A percentile compares a stretch with the other conserved stretches of the same genome.
phyloP scores from a whole-genome alignment of 2,797 vertebrate genomes.

The Amazona ochrocephala region DNA sequence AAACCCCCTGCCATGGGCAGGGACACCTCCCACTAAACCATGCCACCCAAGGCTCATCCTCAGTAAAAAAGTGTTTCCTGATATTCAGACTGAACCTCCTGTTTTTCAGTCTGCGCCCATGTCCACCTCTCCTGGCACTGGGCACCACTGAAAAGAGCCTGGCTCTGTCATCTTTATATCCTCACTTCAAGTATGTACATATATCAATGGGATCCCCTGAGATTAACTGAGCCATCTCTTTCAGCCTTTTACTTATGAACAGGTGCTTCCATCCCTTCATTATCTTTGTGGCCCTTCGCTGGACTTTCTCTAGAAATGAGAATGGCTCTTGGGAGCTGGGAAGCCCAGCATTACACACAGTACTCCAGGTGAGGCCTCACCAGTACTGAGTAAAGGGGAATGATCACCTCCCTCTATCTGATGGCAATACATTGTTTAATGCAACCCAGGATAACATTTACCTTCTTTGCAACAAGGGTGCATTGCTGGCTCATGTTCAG shows the following conservation, averaged over 20 bases:
- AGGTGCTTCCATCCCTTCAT: background rate
- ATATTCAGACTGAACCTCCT: background rate
- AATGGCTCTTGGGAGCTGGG: background rate
- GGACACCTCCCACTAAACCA: too few species aligned
- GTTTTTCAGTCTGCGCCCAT: background rate
- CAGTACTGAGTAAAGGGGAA: background rate
- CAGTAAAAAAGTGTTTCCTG: background rate
- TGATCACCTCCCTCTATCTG: background rate
- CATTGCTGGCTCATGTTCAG: background rate
- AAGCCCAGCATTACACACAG: background rate
- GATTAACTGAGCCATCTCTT: background rate
- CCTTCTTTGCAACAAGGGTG: too few species aligned
- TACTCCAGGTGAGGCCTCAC: background rate
- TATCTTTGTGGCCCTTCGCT: background rate
- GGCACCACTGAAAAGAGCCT: background rate
- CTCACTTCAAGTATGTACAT: background rate
- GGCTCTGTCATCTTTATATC: background rate
- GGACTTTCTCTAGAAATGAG: background rate
- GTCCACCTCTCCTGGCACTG: background rate
- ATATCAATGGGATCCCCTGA: accelerated
- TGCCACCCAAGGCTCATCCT: background rate
- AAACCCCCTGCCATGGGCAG: too few species aligned
- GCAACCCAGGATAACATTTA: background rate
- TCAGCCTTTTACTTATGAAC: background rate
- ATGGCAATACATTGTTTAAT: background rate